Evolutionary conservation across 2,888 invertebrate genomes (phyloP).

Genomic region (Campopleginae sp.): DNA sequence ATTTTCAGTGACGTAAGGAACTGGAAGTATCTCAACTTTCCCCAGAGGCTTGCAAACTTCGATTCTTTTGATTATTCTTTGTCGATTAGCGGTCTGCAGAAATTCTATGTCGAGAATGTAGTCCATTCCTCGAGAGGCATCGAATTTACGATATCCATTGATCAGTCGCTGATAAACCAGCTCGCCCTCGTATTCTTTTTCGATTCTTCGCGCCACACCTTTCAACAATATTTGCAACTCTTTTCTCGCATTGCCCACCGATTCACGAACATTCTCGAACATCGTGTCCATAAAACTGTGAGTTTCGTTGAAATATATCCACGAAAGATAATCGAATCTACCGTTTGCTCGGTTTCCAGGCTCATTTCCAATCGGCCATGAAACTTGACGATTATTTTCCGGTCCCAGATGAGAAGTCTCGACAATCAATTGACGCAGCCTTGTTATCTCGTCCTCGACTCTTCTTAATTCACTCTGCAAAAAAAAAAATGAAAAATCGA

Average conservation of each 20-base stretch:
- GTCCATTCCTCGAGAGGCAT: constrained; percentile 94
- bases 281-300: constrained; percentile 94
- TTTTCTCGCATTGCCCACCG: constrained; percentile 88
- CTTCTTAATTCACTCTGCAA: constrained; percentile 83
- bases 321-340: constrained; percentile 93
- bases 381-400: constrained; percentile 76
- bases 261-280: constrained; percentile 88
- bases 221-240: constrained; percentile 88
- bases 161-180: constrained; percentile 86
- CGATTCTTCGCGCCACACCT: constrained; percentile 85
- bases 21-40: constrained; percentile 94
- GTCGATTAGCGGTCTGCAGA: constrained; percentile 82
- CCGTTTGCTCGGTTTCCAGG: constrained; percentile 88
- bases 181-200: constrained; percentile 84
- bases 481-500: constrained; percentile 5
- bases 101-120: constrained; percentile 91
- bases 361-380: constrained; percentile 92
- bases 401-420: constrained; percentile 84
- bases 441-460: constrained; percentile 82
- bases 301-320: constrained; percentile 94
- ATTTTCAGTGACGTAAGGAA: constrained; percentile 98
- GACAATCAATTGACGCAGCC: constrained; percentile 84
- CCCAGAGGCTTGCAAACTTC: constrained; percentile 94
- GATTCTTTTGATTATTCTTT: constrained; percentile 87
- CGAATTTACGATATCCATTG: constrained; percentile 92